Evolutionary conservation across 2,113 vertebrate species (phyloP).

Genomic region (Tenrec ecaudatus): DNA sequence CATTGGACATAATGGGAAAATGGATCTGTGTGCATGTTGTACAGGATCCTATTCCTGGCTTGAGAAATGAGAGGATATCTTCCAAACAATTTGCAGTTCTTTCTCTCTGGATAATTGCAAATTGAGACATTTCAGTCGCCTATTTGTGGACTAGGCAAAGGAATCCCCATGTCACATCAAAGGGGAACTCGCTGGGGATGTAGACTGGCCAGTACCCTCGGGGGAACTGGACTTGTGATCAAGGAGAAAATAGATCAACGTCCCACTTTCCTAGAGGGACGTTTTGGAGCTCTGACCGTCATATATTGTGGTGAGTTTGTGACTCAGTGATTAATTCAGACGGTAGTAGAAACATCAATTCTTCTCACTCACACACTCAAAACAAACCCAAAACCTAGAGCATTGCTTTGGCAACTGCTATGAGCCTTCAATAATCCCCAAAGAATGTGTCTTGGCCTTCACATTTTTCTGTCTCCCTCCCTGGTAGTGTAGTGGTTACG

Average conservation of each 20-base stretch:
- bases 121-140: not conserved
- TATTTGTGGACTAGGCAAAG: not conserved
- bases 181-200: not conserved
- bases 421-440: not conserved
- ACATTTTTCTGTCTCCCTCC: not conserved
- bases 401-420: not conserved
- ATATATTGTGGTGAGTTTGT: not conserved
- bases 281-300: not conserved
- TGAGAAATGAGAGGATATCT: not conserved
- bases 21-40: not conserved
- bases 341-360: not conserved
- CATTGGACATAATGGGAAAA: not conserved
- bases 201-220: not conserved
- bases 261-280: not conserved
- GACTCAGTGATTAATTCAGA: not conserved
- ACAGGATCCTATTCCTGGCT: not conserved
- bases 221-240: not conserved
- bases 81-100: not conserved
- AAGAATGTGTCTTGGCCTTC: not conserved
- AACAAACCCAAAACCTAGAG: not conserved
- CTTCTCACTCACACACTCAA: not conserved
- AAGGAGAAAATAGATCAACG: not conserved
- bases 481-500: too few species aligned
- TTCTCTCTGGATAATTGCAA: slow-evolving; percentile 33
- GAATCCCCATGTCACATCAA: not conserved